Evolutionary conservation across 2,113 vertebrate genomes (phyloP).

Genomic region (Tichodroma muraria): DNA sequence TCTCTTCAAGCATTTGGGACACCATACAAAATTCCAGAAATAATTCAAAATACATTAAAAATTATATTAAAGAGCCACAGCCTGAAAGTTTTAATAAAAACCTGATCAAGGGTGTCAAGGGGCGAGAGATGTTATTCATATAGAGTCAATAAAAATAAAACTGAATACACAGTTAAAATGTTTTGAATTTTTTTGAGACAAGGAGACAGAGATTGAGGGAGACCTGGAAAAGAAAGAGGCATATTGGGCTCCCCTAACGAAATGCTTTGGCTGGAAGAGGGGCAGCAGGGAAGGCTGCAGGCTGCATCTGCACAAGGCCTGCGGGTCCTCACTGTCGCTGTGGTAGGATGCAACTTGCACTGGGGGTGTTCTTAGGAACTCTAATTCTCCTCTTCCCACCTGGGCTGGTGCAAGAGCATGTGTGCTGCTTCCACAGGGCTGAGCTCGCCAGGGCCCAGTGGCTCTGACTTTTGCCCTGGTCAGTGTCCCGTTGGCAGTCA

Average conservation of each 20-base stretch:
- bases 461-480: not conserved
- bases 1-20: not conserved
- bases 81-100: conserved; percentile 45
- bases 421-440: not conserved
- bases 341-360: not conserved
- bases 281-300: not conserved
- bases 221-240: not conserved
- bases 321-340: fast-evolving
- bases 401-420: fast-evolving
- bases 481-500: not conserved
- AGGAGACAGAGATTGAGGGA: not conserved
- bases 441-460: fast-evolving
- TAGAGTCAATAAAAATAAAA: not conserved
- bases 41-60: conserved; percentile 19
- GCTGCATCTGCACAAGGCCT: not conserved
- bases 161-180: not conserved
- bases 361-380: fast-evolving
- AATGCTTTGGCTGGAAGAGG: not conserved
- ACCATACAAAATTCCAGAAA: conserved; percentile 10
- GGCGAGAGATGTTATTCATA: not conserved
- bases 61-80: not conserved
- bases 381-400: not conserved
- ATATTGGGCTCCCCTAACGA: not conserved
- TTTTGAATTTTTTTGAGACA: not conserved
- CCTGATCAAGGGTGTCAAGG: not conserved